phyloP scores from a whole-genome alignment of 2,888 invertebrate genomes.

The Ramazzottius varieornatus region DNA sequence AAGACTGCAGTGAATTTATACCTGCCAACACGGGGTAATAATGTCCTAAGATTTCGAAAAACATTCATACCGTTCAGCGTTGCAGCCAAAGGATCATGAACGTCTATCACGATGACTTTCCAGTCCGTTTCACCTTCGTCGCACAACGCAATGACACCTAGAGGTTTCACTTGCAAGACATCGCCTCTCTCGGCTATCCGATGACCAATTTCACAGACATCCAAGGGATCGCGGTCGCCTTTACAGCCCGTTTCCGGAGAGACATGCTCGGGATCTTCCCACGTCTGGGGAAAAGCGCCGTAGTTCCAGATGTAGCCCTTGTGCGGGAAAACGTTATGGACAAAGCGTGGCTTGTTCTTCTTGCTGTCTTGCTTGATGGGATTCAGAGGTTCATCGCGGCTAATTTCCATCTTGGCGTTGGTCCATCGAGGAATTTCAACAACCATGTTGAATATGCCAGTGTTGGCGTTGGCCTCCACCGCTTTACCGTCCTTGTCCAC shows the following conservation, averaged over 20 bases:
- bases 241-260: constrained; percentile 68
- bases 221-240: constrained; percentile 95
- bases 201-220: constrained; percentile 83
- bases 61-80: constrained; percentile 37
- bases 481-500: no score
- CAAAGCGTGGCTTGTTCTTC: constrained; percentile 76
- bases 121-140: constrained; percentile 99
- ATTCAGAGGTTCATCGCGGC: constrained; percentile 60
- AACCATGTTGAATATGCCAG: constrained; percentile 70
- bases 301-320: constrained; percentile 99
- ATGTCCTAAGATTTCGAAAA: no score
- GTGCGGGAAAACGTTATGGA: constrained; percentile 91
- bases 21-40: no score
- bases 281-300: constrained; percentile 93
- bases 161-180: constrained; percentile 56
- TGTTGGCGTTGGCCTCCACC: neutral
- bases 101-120: constrained; percentile 82
- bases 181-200: constrained; percentile 43
- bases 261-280: constrained; percentile 83
- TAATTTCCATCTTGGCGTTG: constrained; percentile 96
- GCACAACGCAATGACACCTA: constrained; percentile 77
- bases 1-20: no score
- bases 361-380: constrained; percentile 97
- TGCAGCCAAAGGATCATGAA: constrained; percentile 61
- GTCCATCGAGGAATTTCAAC: constrained; percentile 97